Evolutionary conservation across 2,888 invertebrate genomes (phyloP).

Genomic region (Spodoptera exigua): DNA sequence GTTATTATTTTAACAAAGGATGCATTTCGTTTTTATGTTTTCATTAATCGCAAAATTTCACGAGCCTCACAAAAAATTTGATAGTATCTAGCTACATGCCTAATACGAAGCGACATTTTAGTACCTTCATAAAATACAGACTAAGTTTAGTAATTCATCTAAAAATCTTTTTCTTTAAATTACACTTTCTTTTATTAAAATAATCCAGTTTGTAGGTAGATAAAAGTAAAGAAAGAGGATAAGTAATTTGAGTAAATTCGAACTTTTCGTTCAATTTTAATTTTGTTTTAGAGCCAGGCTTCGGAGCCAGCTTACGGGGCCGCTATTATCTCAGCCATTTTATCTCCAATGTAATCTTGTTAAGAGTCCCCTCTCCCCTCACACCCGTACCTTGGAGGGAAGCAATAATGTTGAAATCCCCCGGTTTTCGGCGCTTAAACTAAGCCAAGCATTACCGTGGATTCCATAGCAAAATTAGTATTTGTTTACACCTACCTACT

Average conservation of each 20-base stretch:
- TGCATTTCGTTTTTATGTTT: no score
- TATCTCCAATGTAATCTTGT: conserved; percentile 89
- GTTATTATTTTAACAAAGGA: no score
- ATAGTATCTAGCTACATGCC: no score
- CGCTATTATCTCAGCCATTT: conserved; percentile 86
- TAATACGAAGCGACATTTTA: no score
- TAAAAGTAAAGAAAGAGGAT: not conserved
- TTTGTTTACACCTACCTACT: conserved; percentile 57
- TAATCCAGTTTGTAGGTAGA: not conserved
- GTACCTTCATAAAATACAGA: no score
- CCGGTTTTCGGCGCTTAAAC: conserved; percentile 84
- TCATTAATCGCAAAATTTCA: no score
- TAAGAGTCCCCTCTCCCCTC: conserved; percentile 79
- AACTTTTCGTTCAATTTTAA: conserved; percentile 77
- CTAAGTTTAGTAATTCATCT: no score
- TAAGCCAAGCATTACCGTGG: conserved; percentile 81
- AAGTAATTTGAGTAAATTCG: conserved; percentile 27
- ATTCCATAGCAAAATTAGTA: conserved; percentile 78
- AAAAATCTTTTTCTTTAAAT: not conserved
- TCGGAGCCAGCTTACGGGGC: conserved; percentile 76
- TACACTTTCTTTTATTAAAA: not conserved
- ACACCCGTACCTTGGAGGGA: conserved; percentile 62
- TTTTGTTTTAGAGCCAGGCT: conserved; percentile 80
- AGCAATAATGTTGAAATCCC: conserved; percentile 86
- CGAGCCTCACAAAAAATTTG: no score